A percentile compares a stretch with the other conserved stretches of the same genome.
These are phyloP conservation scores for Sibirionetta formosa DNA, from an alignment of 2,797 vertebrate species.

Conservation along the genomic window DNA sequence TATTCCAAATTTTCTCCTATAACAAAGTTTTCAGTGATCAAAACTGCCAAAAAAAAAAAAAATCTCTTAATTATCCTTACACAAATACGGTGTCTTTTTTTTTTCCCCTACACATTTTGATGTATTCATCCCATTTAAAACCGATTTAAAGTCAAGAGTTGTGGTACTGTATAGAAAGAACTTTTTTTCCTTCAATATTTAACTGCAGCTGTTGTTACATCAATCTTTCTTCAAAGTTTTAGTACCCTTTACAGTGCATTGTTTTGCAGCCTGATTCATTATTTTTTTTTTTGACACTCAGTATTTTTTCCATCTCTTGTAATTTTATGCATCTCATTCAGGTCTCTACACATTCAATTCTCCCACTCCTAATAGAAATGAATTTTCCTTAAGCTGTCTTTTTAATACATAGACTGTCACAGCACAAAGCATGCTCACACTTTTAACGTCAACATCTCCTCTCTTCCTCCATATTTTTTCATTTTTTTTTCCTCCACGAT, in stretches of 20 bases:
- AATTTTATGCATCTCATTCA: not conserved
- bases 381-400: constrained; percentile 34
- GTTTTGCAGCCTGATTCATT: not conserved
- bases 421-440: not conserved
- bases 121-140: not conserved
- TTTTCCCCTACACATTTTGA: not conserved
- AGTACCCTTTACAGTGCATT: not conserved
- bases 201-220: not conserved
- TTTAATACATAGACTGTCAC: not conserved
- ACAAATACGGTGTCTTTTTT: not conserved
- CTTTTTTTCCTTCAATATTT: not conserved
- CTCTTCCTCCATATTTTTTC: not conserved
- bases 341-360: not conserved
- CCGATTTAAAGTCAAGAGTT: not conserved
- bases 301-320: not conserved
- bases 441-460: not conserved
- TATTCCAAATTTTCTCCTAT: not conserved
- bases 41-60: not conserved
- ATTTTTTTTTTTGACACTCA: not conserved
- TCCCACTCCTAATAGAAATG: constrained; percentile 1
- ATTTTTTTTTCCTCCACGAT: not conserved
- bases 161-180: not conserved
- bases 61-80: not conserved
- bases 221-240: constrained; percentile 11
- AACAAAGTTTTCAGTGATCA: not conserved